A percentile compares a stretch with the other conserved stretches of the same genome.
phyloP scores from a whole-genome alignment of 53 echinoderm and acorn worm species.

The Arbacia lixula region DNA sequence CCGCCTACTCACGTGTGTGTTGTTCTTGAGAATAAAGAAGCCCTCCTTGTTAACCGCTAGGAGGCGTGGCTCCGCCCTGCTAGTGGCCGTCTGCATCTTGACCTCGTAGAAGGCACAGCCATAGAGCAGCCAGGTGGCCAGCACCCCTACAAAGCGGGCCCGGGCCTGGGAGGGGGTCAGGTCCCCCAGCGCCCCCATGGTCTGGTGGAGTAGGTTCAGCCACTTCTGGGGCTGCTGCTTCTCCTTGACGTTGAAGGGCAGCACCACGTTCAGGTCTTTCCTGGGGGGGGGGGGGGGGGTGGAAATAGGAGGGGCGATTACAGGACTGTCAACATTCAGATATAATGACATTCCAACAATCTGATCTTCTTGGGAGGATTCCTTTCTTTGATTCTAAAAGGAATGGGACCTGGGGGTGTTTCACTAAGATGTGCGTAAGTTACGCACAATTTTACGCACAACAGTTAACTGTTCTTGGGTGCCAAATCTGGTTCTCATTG shows the following conservation, averaged over 20 bases:
- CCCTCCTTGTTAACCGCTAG: constrained; percentile 89
- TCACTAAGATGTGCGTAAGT: too few species aligned
- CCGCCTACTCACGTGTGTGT: constrained; percentile 75
- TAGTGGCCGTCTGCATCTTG: constrained; percentile 53
- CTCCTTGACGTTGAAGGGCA: constrained; percentile 71
- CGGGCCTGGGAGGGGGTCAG: constrained; percentile 65
- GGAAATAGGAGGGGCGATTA: too few species aligned
- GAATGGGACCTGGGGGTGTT: too few species aligned
- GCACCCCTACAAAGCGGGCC: constrained; percentile 60
- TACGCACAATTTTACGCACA: too few species aligned
- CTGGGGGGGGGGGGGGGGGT: constrained; percentile 59
- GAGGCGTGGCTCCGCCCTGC: constrained; percentile 57
- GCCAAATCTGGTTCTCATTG: too few species aligned
- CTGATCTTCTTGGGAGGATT: too few species aligned
- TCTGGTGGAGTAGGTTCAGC: constrained; percentile 78
- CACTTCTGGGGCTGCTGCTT: constrained; percentile 72
- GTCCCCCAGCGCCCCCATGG: constrained; percentile 45
- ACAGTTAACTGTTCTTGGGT: too few species aligned
- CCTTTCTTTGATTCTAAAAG: too few species aligned
- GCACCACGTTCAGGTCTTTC: constrained; percentile 70
- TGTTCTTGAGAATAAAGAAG: constrained; percentile 64
- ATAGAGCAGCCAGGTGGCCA: constrained; percentile 72
- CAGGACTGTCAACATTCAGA: too few species aligned
- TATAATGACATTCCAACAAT: too few species aligned
- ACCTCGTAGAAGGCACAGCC: constrained; percentile 86